Conservation (phyloP, 2,113 vertebrate species). For the Balaenoptera acutorostrata region DNA sequence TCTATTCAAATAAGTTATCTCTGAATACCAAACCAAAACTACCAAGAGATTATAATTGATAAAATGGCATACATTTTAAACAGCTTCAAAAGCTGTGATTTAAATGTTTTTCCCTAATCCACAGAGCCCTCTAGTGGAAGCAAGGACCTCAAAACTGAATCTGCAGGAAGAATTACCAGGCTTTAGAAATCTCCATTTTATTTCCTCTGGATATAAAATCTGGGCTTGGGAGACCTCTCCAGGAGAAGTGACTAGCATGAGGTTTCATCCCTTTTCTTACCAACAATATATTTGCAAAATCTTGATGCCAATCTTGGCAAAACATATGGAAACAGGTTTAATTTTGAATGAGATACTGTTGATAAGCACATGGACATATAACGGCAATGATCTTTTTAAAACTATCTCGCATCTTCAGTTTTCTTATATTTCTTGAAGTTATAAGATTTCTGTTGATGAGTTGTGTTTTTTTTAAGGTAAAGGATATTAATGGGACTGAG, state of each 20-base stretch:
- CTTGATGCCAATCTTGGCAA: not conserved
- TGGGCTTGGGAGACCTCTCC: not conserved
- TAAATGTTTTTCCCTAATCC: not conserved
- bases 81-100: not conserved
- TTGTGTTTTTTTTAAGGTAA: not conserved
- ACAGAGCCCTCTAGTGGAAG: conserved; percentile 67
- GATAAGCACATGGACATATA: not conserved
- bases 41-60: not conserved
- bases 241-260: not conserved
- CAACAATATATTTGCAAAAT: not conserved
- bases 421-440: not conserved
- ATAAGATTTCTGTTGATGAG: not conserved
- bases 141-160: not conserved
- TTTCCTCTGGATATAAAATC: not conserved
- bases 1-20: not conserved
- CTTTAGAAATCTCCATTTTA: not conserved
- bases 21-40: not conserved
- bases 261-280: not conserved
- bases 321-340: not conserved
- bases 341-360: not conserved
- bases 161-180: not conserved
- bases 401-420: not conserved
- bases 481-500: not conserved
- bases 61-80: not conserved
- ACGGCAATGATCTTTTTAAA: not conserved